Percentiles rank a stretch among this genome's conserved stretches.
phyloP scores from a whole-genome alignment of 2,888 invertebrate species.

The Eupithecia abbreviata region DNA sequence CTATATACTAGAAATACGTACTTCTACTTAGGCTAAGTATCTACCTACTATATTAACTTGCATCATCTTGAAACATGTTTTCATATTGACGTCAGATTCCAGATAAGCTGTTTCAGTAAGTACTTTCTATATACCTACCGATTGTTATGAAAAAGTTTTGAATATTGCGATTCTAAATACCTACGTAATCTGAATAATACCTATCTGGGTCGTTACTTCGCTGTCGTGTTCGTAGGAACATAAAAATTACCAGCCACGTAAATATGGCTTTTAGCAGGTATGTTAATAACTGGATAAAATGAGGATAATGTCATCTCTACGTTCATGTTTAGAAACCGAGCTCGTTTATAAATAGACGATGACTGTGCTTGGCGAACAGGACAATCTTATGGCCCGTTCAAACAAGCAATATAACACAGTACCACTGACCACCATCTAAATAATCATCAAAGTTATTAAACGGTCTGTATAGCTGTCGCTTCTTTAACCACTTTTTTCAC shows the following conservation, averaged over 20 bases:
- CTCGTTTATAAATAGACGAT: constrained; percentile 58
- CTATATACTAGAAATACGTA: background rate
- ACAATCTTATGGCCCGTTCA: background rate
- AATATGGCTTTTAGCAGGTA: constrained; percentile 1
- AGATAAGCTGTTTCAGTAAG: background rate
- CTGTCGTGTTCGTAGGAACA: background rate
- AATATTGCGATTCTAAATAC: background rate
- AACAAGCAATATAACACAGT: background rate
- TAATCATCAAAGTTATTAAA: background rate
- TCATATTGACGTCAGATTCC: background rate
- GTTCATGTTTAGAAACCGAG: constrained; percentile 49
- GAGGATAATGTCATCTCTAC: constrained; percentile 12
- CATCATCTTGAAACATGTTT: background rate
- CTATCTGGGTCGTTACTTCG: background rate
- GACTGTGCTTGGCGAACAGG: constrained; percentile 38
- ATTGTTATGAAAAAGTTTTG: background rate
- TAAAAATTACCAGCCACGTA: background rate
- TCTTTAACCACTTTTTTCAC: background rate
- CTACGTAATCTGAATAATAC: background rate
- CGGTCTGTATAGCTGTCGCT: background rate
- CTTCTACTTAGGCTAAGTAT: background rate
- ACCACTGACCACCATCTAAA: background rate
- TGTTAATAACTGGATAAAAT: constrained; percentile 13
- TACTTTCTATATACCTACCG: background rate
- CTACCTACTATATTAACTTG: background rate